These are phyloP conservation scores for Drosophila neonasuta DNA, from an alignment of 2,888 invertebrate species.

Conservation along the genomic window DNA sequence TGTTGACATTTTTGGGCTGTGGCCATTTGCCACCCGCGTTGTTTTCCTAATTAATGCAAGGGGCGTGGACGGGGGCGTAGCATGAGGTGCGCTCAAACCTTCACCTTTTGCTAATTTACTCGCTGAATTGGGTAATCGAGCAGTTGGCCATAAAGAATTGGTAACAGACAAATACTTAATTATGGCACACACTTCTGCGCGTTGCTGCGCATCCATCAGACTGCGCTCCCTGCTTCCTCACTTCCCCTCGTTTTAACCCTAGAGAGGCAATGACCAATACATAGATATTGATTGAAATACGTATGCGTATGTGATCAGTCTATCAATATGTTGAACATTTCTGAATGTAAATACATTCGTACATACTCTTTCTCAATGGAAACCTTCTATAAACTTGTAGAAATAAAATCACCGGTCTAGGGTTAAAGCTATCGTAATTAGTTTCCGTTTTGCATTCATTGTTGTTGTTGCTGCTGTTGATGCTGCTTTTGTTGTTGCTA, in stretches of 20 bases:
- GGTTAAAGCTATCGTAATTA: constrained; percentile 26
- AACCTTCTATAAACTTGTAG: neutral
- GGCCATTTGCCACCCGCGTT: neutral
- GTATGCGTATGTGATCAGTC: neutral
- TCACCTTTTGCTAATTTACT: constrained; percentile 43
- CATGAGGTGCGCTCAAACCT: constrained; percentile 30
- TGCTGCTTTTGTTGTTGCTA: constrained; percentile 18
- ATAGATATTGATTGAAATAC: neutral
- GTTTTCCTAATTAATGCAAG: neutral
- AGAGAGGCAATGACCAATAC: neutral
- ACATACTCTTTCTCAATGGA: no score
- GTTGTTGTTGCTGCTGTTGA: constrained; percentile 6
- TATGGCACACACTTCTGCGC: constrained; percentile 16
- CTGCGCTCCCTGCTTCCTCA: neutral
- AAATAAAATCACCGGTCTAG: neutral
- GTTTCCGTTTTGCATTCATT: constrained; percentile 40
- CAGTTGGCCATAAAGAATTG: constrained; percentile 47
- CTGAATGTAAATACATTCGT: neutral
- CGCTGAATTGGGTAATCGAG: constrained; percentile 15
- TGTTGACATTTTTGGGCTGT: constrained; percentile 13
- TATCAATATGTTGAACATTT: neutral
- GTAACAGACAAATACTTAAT: constrained; percentile 44
- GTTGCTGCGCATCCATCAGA: neutral
- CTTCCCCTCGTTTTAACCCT: neutral
- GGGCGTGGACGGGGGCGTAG: neutral